Evolutionary conservation across 2,888 invertebrate species (phyloP).

Genomic region (Stenolophus ochropezus): DNA sequence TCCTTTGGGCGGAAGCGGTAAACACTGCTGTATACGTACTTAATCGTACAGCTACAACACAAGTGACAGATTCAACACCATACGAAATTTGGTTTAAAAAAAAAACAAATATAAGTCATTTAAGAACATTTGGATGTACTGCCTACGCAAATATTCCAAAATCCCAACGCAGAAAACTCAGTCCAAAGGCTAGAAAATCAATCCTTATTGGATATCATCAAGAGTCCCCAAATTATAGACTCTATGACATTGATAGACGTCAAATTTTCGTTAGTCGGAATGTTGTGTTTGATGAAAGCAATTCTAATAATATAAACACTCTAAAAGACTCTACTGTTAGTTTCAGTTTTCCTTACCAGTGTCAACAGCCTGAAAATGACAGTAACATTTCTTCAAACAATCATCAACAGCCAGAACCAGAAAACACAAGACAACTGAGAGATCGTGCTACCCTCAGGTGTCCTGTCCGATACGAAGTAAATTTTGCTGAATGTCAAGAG

Average conservation of each 20-base stretch:
- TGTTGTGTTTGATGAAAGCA: no score
- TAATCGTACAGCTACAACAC: slow-evolving; percentile 61
- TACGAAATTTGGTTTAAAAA: slow-evolving; percentile 57
- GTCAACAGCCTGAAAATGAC: no score
- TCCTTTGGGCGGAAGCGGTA: slow-evolving; percentile 68
- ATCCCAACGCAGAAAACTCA: slow-evolving; percentile 48
- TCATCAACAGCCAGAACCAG: not conserved
- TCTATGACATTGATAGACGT: no score
- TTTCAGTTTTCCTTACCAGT: no score
- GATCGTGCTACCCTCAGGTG: not conserved
- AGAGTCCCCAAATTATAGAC: no score
- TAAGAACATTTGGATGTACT: slow-evolving; percentile 62
- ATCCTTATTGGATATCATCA: slow-evolving; percentile 59
- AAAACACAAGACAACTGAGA: not conserved
- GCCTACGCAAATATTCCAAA: slow-evolving; percentile 58
- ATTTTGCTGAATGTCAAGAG: slow-evolving; percentile 8
- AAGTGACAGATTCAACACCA: slow-evolving; percentile 59
- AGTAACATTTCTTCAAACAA: no score
- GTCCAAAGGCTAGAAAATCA: slow-evolving; percentile 56
- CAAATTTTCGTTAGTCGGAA: no score
- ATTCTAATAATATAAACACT: no score
- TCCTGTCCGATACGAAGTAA: not conserved
- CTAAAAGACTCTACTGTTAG: no score
- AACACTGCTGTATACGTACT: slow-evolving; percentile 65
- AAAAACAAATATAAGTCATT: slow-evolving; percentile 61